Evolutionary conservation across 2,113 vertebrate genomes (phyloP).

Genomic region (Neomonachus schauinslandi): DNA sequence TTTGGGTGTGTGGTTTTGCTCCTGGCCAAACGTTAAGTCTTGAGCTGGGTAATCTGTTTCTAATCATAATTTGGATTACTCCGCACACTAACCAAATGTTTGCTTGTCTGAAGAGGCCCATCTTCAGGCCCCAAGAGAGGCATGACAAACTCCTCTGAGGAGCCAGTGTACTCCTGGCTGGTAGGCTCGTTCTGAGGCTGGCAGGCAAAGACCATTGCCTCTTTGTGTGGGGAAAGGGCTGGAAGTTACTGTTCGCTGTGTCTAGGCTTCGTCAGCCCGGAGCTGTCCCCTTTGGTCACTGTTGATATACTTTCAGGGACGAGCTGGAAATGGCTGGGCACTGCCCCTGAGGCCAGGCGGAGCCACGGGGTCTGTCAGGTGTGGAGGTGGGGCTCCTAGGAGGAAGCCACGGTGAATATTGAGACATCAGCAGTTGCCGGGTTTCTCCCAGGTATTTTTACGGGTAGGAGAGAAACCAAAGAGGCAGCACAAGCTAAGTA

Average conservation of each 20-base stretch:
- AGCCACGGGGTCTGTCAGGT: neutral
- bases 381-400: neutral
- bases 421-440: neutral
- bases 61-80: slow-evolving; percentile 53
- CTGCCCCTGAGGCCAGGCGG: neutral
- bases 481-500: neutral
- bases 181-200: neutral
- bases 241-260: neutral
- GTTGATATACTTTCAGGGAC: neutral
- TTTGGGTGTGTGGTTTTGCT: slow-evolving; percentile 42
- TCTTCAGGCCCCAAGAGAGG: neutral
- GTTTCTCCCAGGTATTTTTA: neutral
- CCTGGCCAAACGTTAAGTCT: slow-evolving; percentile 36
- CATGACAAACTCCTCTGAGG: neutral
- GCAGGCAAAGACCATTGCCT: neutral
- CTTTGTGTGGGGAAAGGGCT: neutral
- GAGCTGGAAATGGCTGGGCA: neutral
- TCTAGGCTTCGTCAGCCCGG: neutral
- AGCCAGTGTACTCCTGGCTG: neutral
- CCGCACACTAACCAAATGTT: slow-evolving; percentile 44
- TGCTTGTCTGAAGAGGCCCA: slow-evolving; percentile 10
- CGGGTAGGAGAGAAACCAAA: neutral
- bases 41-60: slow-evolving; percentile 51
- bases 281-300: neutral
- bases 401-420: neutral